Base-by-base conservation (phyloP, 2,797 vertebrate species). In the Pseudomugil tenellus region DNA sequence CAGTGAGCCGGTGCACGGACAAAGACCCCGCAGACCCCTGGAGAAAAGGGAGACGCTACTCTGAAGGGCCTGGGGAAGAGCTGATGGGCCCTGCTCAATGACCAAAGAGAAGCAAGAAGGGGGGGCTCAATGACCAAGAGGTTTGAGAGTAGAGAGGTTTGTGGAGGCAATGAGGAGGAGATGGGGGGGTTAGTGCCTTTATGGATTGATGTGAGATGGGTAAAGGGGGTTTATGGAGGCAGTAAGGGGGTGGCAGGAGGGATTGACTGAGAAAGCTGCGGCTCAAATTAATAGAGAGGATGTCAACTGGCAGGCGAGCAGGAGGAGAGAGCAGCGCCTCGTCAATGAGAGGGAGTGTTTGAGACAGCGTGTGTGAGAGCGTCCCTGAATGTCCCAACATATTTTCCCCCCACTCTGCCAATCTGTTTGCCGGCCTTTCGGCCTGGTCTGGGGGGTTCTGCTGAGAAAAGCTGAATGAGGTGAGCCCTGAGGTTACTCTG, bases 51-150 rank as follows among this genome's bases (percentile, higher is more conserved):
- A 93, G 93, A 93, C 85, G 92, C 90, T 94, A 88, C 91, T 93
- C 92, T 94, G 94, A 95, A 96, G 94, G 94, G 93, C 92, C 94
- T 92, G 89, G 95, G 94, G 93, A 96, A 95, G 95, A 97, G 95
- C 94, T 95, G 94, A 92, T 94, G 90, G 93, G 92, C 88, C 91
- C 87, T 80, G 87, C 89, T 93, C 81, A 70, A 94, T 95, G 93
- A 94, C 87, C 86, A 88, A 84, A 87, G 81, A 81, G 85, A 64
- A 70, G 88, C 64, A n/a, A 43, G 56, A 17, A 16, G 23, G 61
- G 0, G n/a, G 43, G 56, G 48, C 73, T 91, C 77, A 87, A 84
- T 91, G 87, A 91, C 87, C 87, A 87, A 84, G 87, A 84, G 82
- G 87, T 80, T 87, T 78, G 77, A 85, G 79, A 87, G 84, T 76